A percentile compares a stretch with the other conserved stretches of the same genome.
Conservation (phyloP, 1,140 invertebrate genomes). For the Drosophila novamexicana region DNA sequence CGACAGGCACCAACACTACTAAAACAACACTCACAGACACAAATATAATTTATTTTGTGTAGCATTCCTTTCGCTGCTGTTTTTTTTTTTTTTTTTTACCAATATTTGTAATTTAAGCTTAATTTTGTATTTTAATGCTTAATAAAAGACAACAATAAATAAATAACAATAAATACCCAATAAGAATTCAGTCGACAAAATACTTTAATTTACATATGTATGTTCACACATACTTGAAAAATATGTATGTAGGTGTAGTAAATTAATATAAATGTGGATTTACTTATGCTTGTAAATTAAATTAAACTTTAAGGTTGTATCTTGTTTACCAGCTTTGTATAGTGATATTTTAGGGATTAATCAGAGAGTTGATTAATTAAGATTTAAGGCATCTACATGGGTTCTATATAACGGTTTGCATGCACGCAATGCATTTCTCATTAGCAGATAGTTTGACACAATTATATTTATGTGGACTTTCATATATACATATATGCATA, state of each 20-base stretch:
- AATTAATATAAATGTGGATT: not conserved
- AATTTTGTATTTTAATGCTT: not conserved
- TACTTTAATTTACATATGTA: not conserved
- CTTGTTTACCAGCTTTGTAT: not conserved
- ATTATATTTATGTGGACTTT: not conserved
- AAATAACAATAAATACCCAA: not conserved
- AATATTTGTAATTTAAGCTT: not conserved
- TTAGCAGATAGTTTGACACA: not conserved
- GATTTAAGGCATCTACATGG: not conserved
- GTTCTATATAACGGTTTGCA: not conserved
- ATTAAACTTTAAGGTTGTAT: not conserved
- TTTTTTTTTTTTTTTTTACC: not conserved
- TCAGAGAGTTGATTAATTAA: not conserved
- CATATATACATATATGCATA: not conserved
- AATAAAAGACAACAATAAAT: not conserved
- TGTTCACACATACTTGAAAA: not conserved
- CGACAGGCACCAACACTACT: conserved; percentile 22
- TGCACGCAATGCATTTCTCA: not conserved
- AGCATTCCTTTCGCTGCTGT: conserved; percentile 25
- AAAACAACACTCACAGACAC: conserved; percentile 10
- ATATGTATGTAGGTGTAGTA: not conserved
- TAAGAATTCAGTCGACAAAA: not conserved
- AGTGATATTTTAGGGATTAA: conserved; percentile 27
- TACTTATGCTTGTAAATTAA: too few relatives aligned
- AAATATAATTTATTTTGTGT: conserved; percentile 16